Evolutionary conservation across 2,797 vertebrate species (phyloP).

Genomic region (Philypnodon macrostomus): DNA sequence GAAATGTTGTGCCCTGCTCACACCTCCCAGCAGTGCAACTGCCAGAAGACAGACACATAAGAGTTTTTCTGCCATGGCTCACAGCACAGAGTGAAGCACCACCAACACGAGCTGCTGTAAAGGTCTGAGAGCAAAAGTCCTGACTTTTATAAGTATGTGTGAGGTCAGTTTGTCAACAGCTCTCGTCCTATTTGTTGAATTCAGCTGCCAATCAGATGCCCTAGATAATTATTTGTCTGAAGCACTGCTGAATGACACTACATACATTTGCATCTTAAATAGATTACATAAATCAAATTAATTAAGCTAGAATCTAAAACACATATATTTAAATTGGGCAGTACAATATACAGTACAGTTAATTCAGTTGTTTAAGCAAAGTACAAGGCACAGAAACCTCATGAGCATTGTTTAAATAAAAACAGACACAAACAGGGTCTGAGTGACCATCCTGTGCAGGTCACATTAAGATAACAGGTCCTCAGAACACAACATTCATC

Average conservation of each 20-base stretch:
- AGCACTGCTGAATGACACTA: too few species aligned
- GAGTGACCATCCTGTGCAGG: conserved; percentile 34
- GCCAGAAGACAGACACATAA: conserved; percentile 37
- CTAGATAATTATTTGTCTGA: conserved; percentile 11
- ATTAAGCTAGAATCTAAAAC: too few species aligned
- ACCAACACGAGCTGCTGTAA: conserved; percentile 37
- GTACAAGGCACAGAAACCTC: not conserved
- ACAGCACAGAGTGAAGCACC: conserved; percentile 32
- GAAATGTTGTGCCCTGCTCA: conserved; percentile 35
- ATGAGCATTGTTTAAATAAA: conserved; percentile 29
- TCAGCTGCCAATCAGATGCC: conserved; percentile 32
- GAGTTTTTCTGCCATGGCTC: conserved; percentile 40
- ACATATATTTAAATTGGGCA: too few species aligned
- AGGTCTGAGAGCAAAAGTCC: not conserved
- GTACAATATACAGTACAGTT: too few species aligned
- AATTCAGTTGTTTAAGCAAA: too few species aligned
- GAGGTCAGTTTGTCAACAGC: conserved; percentile 13
- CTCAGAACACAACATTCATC: too few species aligned
- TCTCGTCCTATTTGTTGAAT: conserved; percentile 28
- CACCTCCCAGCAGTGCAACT: conserved; percentile 31
- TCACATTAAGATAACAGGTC: conserved; percentile 5
- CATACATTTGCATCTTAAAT: too few species aligned
- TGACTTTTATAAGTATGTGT: conserved; percentile 55
- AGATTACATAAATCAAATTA: too few species aligned
- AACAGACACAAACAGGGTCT: conserved; percentile 36